A percentile compares a stretch with the other conserved stretches of the same genome.
Conservation (phyloP, 2,113 vertebrate genomes). For the Pao palembangensis region DNA sequence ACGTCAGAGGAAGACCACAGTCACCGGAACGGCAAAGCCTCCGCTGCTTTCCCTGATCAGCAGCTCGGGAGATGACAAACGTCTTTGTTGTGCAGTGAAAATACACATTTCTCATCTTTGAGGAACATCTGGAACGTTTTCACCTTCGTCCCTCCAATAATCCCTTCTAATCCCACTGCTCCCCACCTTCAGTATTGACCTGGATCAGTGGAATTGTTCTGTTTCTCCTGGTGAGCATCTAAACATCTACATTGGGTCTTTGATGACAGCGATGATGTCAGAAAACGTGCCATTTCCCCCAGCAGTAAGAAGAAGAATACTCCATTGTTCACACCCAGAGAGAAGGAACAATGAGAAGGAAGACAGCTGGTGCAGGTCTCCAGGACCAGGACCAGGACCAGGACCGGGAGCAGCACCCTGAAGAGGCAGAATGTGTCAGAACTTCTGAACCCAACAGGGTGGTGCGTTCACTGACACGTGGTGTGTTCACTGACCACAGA, state of each 20-base stretch:
- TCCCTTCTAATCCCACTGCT: not conserved
- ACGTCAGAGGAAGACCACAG: not conserved
- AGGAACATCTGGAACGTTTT: not conserved
- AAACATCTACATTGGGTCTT: slow-evolving; percentile 11
- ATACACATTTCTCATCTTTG: not conserved
- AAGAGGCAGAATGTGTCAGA: too few relatives aligned
- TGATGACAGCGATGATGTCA: slow-evolving; percentile 24
- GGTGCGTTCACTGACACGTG: not conserved
- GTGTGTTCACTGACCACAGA: too few relatives aligned
- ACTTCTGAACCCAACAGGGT: not conserved
- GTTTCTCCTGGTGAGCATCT: not conserved
- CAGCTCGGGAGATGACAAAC: not conserved
- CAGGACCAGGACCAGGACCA: not conserved
- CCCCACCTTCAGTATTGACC: not conserved
- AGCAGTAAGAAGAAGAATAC: slow-evolving; percentile 5
- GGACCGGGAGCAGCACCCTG: not conserved
- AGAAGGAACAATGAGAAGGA: not conserved
- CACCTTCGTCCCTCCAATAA: too few relatives aligned
- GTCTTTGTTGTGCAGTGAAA: not conserved
- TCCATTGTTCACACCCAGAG: slow-evolving; percentile 42
- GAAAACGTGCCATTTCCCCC: slow-evolving; percentile 3
- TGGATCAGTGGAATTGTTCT: not conserved
- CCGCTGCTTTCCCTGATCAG: not conserved
- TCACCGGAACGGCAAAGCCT: slow-evolving; percentile 1
- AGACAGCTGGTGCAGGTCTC: not conserved